Base-by-base conservation (phyloP, 1,140 invertebrate species). In the Tenebrio molitor region DNA sequence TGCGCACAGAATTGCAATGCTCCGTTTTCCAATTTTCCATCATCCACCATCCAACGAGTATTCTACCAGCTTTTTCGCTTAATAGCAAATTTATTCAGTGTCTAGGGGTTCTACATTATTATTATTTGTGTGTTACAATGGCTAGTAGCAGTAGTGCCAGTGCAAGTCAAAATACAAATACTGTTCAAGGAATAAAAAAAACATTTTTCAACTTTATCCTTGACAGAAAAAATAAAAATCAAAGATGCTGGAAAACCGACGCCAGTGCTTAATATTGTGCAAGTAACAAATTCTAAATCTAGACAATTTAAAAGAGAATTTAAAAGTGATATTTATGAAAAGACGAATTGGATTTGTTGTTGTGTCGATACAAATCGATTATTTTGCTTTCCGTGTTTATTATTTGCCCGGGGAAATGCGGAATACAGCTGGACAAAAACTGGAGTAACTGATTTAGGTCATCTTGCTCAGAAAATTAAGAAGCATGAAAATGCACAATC, bases 381-480 rank as follows among this genome's bases (percentile, higher is more conserved):
- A 17, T 64, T 42, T 15, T 64, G 62, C 39, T 64, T 64, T 39
- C 36, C 36, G 6, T 39, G 36, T 12, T 39, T 39, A 12, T 3
- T 39, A n/a, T 33, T 39, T 39, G 36, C 7, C 2, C 36, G n/a
- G 2, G 12, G 12, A 8, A 7, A 39, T 39, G 36, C 36, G 7
- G 12, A 17, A 10, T 12, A 39, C 2, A 12, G 36, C 12, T 68
- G 65, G 65, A 21, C 8, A 25, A 42, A 46, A 46, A 21, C 2
- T 14, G 65, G 65, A 5, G 23, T 68, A 23, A 19, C 4, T n/a
- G 65, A 46, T 68, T 46, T 68, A 15, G 23, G 8, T 10, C 65
- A 68, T 68, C 12, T 68, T n/a, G n/a, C 41, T 1, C 39, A 68
- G 15, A 42, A 46, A 68, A 25, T 46, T 46, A 68, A 44, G 19